Conservation (phyloP, 2,113 vertebrate species). For the Psittacus erithacus region DNA sequence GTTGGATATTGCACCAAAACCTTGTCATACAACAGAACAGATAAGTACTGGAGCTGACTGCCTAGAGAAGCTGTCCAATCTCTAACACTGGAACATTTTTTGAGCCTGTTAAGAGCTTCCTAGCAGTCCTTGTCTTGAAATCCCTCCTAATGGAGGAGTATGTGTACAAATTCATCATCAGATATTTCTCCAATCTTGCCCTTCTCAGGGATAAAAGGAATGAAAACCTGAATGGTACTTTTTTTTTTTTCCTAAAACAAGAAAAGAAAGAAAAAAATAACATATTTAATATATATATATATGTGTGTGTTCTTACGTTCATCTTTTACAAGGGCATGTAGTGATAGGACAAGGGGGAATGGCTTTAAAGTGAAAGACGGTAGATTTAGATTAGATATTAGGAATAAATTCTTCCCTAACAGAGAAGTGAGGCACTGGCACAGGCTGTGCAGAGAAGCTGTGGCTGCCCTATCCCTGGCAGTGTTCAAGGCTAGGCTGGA, state of each 20-base stretch:
- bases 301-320: background rate
- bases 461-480: background rate
- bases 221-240: rapidly evolving
- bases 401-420: background rate
- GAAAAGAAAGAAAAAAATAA: background rate
- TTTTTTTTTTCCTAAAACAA: background rate
- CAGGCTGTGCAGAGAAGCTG: background rate
- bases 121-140: background rate
- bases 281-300: background rate
- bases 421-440: background rate
- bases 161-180: background rate
- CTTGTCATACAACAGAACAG: background rate
- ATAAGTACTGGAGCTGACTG: background rate
- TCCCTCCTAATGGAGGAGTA: background rate
- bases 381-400: background rate
- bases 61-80: rapidly evolving
- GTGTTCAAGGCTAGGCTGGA: background rate
- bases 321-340: background rate
- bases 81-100: background rate
- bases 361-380: background rate
- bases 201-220: background rate
- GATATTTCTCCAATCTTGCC: background rate
- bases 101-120: background rate
- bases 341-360: background rate
- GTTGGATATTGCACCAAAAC: background rate